Evolutionary conservation across 2,113 vertebrate genomes (phyloP).

Genomic region (Stigmatopora nigra): DNA sequence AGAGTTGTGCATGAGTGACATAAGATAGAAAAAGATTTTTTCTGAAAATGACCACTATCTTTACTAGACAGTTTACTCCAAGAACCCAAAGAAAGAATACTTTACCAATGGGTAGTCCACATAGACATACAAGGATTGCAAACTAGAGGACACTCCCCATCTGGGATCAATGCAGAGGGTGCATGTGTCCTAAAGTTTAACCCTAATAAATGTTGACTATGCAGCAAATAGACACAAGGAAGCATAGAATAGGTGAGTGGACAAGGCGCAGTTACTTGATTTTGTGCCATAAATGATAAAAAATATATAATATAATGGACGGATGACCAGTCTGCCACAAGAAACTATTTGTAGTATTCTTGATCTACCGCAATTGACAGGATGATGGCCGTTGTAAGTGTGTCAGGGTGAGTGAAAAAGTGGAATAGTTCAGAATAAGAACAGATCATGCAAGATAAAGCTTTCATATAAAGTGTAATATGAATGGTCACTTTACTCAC

Average conservation of each 20-base stretch:
- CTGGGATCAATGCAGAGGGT: too few species aligned
- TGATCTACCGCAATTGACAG: constrained; percentile 44
- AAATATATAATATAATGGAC: constrained; percentile 26
- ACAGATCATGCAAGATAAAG: neutral
- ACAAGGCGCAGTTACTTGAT: neutral
- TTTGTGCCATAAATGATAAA: constrained; percentile 35
- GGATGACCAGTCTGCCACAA: constrained; percentile 31
- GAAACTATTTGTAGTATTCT: constrained; percentile 43
- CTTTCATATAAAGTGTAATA: neutral
- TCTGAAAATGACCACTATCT: neutral
- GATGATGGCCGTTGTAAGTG: constrained; percentile 18
- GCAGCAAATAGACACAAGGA: neutral
- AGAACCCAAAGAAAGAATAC: neutral
- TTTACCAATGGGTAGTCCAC: neutral
- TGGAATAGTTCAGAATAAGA: neutral
- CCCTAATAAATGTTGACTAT: neutral
- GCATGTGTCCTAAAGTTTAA: too few species aligned
- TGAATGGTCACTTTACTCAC: constrained; percentile 70
- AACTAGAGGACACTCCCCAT: too few species aligned
- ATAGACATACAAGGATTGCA: neutral
- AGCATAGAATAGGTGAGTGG: neutral
- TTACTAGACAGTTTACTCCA: neutral
- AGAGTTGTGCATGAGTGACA: neutral
- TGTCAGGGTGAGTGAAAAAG: constrained; percentile 18
- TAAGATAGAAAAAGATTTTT: neutral